Percentiles rank a stretch among this genome's conserved stretches.
Conservation (phyloP, 1,140 invertebrate genomes). For the Orussus abietinus region DNA sequence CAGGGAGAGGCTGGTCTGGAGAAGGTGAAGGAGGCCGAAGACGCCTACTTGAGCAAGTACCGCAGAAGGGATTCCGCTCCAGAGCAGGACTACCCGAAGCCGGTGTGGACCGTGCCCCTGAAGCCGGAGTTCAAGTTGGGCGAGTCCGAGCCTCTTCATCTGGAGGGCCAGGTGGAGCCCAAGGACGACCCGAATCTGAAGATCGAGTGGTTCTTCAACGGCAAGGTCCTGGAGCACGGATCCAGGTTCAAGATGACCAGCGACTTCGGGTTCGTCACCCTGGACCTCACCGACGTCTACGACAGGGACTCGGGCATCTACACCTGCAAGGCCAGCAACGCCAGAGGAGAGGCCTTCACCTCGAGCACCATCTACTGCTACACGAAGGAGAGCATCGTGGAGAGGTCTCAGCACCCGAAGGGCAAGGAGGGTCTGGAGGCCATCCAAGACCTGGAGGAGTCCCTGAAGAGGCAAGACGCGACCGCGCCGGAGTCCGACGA, state of each 20-base stretch:
- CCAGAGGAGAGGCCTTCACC: slow-evolving; percentile 85
- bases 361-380: slow-evolving; percentile 83
- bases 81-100: slow-evolving; percentile 78
- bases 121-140: slow-evolving; percentile 77
- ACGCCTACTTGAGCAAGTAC: slow-evolving; percentile 67
- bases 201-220: slow-evolving; percentile 93
- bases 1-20: slow-evolving; percentile 82
- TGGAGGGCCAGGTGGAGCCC: slow-evolving; percentile 92
- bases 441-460: slow-evolving; percentile 87
- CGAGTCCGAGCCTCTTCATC: slow-evolving; percentile 85
- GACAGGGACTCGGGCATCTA: slow-evolving; percentile 93
- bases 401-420: slow-evolving; percentile 88
- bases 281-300: slow-evolving; percentile 85
- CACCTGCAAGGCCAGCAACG: slow-evolving; percentile 84
- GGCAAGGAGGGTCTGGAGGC: slow-evolving; percentile 85
- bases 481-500: slow-evolving; percentile 66
- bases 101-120: slow-evolving; percentile 81
- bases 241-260: slow-evolving; percentile 82
- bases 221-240: slow-evolving; percentile 79
- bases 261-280: slow-evolving; percentile 89
- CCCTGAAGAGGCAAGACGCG: slow-evolving; percentile 67
- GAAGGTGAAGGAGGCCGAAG: slow-evolving; percentile 80
- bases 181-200: slow-evolving; percentile 95
- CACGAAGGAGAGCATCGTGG: slow-evolving; percentile 78
- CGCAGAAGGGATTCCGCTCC: slow-evolving; percentile 62